A percentile compares a stretch with the other conserved stretches of the same genome.
Conservation (phyloP, 2,113 vertebrate genomes). For the Pontoporia blainvillei region DNA sequence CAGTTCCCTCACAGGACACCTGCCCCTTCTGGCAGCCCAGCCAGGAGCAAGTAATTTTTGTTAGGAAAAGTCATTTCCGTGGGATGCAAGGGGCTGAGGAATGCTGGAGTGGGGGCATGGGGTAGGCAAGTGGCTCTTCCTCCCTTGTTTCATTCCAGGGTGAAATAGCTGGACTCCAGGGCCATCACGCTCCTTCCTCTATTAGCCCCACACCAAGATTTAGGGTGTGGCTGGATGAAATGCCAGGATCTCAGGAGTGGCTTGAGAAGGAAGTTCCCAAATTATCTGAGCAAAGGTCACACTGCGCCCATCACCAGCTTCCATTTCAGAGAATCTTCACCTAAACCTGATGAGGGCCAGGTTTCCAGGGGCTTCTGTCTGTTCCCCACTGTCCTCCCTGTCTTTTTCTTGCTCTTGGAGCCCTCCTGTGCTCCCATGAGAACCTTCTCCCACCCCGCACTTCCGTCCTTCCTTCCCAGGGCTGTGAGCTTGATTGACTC, state of each 20-base stretch:
- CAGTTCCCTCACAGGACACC: background rate
- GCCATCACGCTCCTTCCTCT: background rate
- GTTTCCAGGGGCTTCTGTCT: background rate
- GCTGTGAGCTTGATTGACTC: constrained; percentile 40
- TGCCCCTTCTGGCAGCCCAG: background rate
- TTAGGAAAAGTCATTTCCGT: background rate
- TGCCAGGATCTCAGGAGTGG: background rate
- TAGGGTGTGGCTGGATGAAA: background rate
- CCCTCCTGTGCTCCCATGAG: background rate
- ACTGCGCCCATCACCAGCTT: background rate
- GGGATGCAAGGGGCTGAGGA: background rate
- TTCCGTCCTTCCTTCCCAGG: background rate
- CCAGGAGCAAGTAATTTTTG: background rate
- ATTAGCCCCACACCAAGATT: background rate
- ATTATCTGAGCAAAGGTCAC: background rate
- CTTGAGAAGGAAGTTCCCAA: constrained; percentile 20
- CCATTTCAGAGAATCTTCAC: background rate
- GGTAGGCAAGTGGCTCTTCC: background rate
- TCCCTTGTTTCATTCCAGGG: background rate
- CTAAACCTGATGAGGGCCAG: background rate
- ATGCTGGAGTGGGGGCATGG: rapidly evolving
- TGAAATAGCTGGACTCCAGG: background rate
- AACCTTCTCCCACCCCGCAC: too few relatives aligned
- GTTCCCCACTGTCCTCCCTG: background rate
- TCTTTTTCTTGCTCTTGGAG: background rate